Conservation (phyloP, 2,888 invertebrate species). For the Steromphala cineraria region DNA sequence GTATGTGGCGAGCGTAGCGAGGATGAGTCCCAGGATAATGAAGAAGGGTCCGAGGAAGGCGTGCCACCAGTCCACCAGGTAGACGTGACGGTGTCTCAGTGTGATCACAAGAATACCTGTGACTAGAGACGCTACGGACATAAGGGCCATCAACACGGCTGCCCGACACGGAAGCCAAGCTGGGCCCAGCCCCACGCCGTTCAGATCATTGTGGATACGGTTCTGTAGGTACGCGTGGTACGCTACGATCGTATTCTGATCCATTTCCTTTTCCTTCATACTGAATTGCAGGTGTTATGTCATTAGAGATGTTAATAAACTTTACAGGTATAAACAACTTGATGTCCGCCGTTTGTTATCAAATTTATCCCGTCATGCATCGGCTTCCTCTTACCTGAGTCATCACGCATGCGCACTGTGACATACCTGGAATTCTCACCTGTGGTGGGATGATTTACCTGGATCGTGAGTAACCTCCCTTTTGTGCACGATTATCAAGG, state of each 20-base stretch:
- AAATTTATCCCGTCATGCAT: neutral
- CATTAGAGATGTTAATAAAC: neutral
- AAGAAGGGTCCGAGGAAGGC: constrained; percentile 65
- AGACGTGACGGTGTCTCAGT: constrained; percentile 63
- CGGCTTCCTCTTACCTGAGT: constrained; percentile 25
- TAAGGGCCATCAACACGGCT: constrained; percentile 42
- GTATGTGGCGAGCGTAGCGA: constrained; percentile 50
- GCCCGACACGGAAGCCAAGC: constrained; percentile 49
- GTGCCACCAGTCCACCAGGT: constrained; percentile 60
- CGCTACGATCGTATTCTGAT: constrained; percentile 67
- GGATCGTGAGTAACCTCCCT: constrained; percentile 12
- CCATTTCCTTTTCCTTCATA: constrained; percentile 52
- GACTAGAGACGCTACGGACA: constrained; percentile 48
- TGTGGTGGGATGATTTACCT: neutral
- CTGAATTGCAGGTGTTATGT: neutral
- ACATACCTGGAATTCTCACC: constrained; percentile 25
- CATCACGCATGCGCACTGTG: constrained; percentile 27
- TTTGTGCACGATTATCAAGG: neutral
- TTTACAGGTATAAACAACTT: neutral
- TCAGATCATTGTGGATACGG: constrained; percentile 60
- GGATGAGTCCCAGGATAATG: constrained; percentile 52
- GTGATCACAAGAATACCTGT: constrained; percentile 59
- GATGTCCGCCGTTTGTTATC: constrained; percentile 10
- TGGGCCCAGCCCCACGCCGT: constrained; percentile 62
- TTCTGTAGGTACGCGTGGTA: constrained; percentile 64